Conservation (phyloP, 1,140 invertebrate species). For the Drosophila yakuba region DNA sequence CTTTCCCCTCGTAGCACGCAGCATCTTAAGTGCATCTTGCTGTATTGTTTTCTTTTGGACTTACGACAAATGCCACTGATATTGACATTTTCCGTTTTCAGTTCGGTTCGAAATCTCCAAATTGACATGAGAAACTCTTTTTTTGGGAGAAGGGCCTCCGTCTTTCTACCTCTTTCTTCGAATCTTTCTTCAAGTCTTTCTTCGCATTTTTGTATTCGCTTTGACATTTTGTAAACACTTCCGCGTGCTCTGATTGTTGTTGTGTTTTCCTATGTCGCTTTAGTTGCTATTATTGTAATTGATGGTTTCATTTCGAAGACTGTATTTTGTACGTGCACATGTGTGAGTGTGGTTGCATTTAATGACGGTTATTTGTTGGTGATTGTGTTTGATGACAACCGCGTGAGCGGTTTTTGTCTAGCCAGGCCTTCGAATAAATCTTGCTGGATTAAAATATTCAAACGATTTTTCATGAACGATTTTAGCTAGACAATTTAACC, state of each 20-base stretch:
- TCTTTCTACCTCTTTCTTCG: slow-evolving; percentile 25
- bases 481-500: slow-evolving; percentile 8
- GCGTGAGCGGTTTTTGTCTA: slow-evolving; percentile 35
- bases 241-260: slow-evolving; percentile 64
- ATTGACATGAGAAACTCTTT: slow-evolving; percentile 78
- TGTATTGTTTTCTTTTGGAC: slow-evolving; percentile 59
- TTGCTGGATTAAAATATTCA: slow-evolving; percentile 39
- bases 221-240: slow-evolving; percentile 80
- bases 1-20: background rate
- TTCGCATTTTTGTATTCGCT: slow-evolving; percentile 23
- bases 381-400: slow-evolving; percentile 55
- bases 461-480: slow-evolving; percentile 34
- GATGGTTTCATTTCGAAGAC: slow-evolving; percentile 68
- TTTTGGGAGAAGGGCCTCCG: slow-evolving; percentile 42
- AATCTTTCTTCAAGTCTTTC: slow-evolving; percentile 8
- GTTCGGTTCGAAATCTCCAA: slow-evolving; percentile 61
- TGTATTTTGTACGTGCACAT: slow-evolving; percentile 35
- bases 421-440: slow-evolving; percentile 11
- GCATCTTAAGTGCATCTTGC: slow-evolving; percentile 62
- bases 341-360: slow-evolving; percentile 53
- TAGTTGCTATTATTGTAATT: slow-evolving; percentile 63
- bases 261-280: slow-evolving; percentile 30
- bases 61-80: slow-evolving; percentile 73
- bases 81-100: slow-evolving; percentile 80
- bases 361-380: slow-evolving; percentile 74